Evolutionary conservation across 2,113 vertebrate genomes (phyloP).

Genomic region (Indicator indicator): DNA sequence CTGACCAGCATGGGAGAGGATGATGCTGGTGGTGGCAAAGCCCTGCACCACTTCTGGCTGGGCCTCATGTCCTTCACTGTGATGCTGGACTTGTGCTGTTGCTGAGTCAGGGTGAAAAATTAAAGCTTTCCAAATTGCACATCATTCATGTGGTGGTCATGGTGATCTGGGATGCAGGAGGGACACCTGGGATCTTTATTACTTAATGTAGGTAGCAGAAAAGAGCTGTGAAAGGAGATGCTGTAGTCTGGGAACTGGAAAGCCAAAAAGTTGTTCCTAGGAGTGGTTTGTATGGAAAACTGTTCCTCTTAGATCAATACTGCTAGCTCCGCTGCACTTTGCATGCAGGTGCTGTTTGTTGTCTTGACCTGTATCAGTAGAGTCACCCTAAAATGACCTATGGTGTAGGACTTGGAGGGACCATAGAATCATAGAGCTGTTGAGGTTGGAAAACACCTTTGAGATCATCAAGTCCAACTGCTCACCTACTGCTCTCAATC

Average conservation of each 20-base stretch:
- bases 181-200: background rate
- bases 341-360: background rate
- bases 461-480: too few species aligned
- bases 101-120: background rate
- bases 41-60: fast-evolving
- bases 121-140: background rate
- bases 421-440: too few species aligned
- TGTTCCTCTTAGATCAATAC: background rate
- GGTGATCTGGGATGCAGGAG: background rate
- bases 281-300: background rate
- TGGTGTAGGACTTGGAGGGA: background rate
- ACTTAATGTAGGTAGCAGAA: background rate
- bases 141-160: background rate
- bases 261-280: background rate
- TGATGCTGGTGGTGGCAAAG: fast-evolving
- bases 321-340: background rate
- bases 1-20: fast-evolving
- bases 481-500: too few species aligned
- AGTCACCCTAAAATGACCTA: background rate
- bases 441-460: too few species aligned
- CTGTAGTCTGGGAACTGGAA: background rate
- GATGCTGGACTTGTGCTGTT: background rate
- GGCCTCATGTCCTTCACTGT: fast-evolving
- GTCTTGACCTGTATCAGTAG: background rate
- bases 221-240: background rate